Conservation (phyloP, 64 coral and sea anemone species). For the Montipora capricornis region DNA sequence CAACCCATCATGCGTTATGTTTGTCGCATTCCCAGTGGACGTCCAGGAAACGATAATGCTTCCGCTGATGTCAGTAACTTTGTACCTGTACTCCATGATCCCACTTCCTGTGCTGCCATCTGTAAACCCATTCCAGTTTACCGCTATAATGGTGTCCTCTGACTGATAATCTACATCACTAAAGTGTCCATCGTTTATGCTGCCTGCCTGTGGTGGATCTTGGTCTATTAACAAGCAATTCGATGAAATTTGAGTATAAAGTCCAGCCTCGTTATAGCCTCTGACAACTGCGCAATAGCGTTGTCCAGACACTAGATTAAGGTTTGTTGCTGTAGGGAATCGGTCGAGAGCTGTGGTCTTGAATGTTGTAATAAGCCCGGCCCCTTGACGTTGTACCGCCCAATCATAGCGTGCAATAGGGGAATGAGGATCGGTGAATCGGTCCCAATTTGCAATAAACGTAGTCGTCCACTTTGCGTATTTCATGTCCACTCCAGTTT, state of each 20-base stretch:
- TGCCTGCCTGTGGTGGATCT: too few relatives aligned
- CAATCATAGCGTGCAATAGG: constrained; percentile 79
- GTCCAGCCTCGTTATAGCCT: constrained; percentile 91
- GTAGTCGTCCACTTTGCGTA: constrained; percentile 88
- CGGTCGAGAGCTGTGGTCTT: too few relatives aligned
- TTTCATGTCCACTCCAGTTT: background rate
- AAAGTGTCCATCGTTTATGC: too few relatives aligned
- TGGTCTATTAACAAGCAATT: too few relatives aligned
- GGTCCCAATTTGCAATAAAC: constrained; percentile 73
- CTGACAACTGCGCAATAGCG: constrained; percentile 90
- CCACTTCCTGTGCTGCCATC: constrained; percentile 73
- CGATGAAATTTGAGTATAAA: too few relatives aligned
- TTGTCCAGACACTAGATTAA: constrained; percentile 9
- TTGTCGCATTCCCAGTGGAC: background rate
- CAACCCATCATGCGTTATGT: constrained; percentile 56
- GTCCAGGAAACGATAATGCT: background rate
- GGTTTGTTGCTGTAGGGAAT: too few relatives aligned
- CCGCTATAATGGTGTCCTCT: constrained; percentile 49
- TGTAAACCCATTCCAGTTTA: constrained; percentile 91
- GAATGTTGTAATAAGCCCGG: constrained; percentile 21
- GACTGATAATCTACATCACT: constrained; percentile 21
- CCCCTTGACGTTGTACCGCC: constrained; percentile 64
- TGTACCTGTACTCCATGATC: constrained; percentile 57
- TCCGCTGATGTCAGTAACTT: constrained; percentile 29
- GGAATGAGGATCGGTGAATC: constrained; percentile 83